A percentile compares a stretch with the other conserved stretches of the same genome.
Evolutionary conservation across 2,888 invertebrate species (phyloP).

Genomic region (Conchocele bisecta): DNA sequence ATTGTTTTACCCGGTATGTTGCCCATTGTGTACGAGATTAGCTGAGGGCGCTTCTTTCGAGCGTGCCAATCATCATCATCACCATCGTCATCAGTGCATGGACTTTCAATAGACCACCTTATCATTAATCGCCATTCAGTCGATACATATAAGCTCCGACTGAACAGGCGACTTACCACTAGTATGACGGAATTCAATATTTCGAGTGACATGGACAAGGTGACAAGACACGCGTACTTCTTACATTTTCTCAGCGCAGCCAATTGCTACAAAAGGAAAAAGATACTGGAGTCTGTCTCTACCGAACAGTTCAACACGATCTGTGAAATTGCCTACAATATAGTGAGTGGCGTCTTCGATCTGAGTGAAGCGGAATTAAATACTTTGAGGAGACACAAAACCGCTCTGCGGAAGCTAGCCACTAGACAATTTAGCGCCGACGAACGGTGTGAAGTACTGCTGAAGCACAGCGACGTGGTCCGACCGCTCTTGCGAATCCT

Average conservation of each 20-base stretch:
- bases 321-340: slow-evolving; percentile 2
- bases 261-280: not conserved
- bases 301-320: slow-evolving; percentile 1
- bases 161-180: too few relatives aligned
- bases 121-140: too few relatives aligned
- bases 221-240: not conserved
- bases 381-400: not conserved
- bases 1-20: not conserved
- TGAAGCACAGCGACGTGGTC: not conserved
- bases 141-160: too few relatives aligned
- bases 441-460: not conserved
- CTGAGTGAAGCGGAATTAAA: slow-evolving; percentile 5
- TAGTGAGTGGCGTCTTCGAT: not conserved
- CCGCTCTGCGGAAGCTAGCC: slow-evolving; percentile 5
- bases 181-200: too few relatives aligned
- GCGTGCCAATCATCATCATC: too few relatives aligned
- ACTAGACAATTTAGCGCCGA: not conserved
- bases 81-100: too few relatives aligned
- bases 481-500: not conserved
- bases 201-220: too few relatives aligned
- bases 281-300: not conserved
- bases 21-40: not conserved
- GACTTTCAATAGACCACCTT: too few relatives aligned
- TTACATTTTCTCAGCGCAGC: not conserved
- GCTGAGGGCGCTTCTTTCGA: not conserved